phyloP scores from a whole-genome alignment of 2,113 vertebrate species.

The Climacteris rufus region DNA sequence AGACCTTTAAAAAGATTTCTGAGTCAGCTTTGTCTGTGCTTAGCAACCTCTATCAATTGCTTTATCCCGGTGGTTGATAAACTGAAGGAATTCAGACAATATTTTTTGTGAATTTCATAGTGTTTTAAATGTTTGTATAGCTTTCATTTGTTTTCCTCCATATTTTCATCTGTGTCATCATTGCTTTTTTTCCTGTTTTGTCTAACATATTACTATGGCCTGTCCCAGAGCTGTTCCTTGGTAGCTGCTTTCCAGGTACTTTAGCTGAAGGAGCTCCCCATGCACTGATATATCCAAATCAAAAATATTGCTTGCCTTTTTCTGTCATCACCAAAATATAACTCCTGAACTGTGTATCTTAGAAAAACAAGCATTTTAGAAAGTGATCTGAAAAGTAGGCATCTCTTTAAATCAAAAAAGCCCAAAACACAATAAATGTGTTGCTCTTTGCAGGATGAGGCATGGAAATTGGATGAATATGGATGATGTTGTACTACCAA shows the following conservation, averaged over 20 bases:
- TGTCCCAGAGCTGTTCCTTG: neutral
- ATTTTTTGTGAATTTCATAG: neutral
- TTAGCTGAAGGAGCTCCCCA: neutral
- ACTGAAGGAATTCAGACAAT: neutral
- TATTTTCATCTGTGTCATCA: neutral
- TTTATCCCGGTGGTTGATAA: neutral
- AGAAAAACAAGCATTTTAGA: neutral
- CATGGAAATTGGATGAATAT: neutral
- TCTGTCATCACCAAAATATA: neutral
- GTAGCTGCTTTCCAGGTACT: neutral
- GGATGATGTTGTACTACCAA: neutral
- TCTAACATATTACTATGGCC: neutral
- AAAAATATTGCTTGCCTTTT: neutral
- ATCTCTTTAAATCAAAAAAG: neutral
- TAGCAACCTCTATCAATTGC: neutral
- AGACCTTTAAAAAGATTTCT: conserved; percentile 8
- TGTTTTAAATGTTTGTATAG: neutral
- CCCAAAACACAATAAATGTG: neutral
- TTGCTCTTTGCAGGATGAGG: neutral
- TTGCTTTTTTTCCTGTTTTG: neutral
- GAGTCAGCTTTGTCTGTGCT: neutral
- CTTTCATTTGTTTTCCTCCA: neutral
- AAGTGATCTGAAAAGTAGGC: neutral
- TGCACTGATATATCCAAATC: neutral
- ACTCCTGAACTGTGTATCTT: neutral